Evolutionary conservation across 2,113 vertebrate genomes (phyloP), one percentile per base, ranked within the genome.

Genomic region (Zosterops pallidus): DNA sequence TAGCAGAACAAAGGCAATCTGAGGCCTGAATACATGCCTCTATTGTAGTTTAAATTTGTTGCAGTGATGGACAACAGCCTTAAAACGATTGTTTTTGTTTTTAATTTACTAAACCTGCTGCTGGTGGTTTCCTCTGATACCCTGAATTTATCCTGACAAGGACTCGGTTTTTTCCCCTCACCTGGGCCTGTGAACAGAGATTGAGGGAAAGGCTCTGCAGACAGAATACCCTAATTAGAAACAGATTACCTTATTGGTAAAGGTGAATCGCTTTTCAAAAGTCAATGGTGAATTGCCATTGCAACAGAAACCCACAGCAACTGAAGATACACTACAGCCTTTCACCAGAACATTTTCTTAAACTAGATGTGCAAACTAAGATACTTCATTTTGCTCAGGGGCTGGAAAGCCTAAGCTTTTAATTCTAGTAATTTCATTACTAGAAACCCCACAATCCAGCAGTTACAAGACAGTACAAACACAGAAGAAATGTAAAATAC

Each of bases 31-130:
- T 19, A n/a, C 6, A 20, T 1, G 3, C 4, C 12, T 37, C n/a
- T 57, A 0, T 0, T 28, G 21, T 24, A 57, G 6, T 19, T 50
- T 7, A 59, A 12, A 8, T 63, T 90, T 52, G 9, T 12, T 68
- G 33, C 22, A 89, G 10, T 20, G 13, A 86, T 12, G 3, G 31
- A 28, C 9, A 86, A 44, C 13, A 37, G 28, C 1, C 21, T 47
- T 19, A 12, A 55, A 56, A n/a, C 52, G 6, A 1, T 16, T 6
- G 37, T 37, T 37, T 39, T 39, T 39, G 37, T 35, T 35, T 19
- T 33, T 4, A 1, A 42, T 42, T 33, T 22, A 53, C 19, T 22
- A 11, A 41, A 14, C 8, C 69, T 72, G 26, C 23, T 59, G 46
- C 29, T 59, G 19, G 11, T 8, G 2, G 17, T 23, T 90, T 49